Base-by-base conservation (phyloP, 1,140 invertebrate species). In the Bombus pascuorum region DNA sequence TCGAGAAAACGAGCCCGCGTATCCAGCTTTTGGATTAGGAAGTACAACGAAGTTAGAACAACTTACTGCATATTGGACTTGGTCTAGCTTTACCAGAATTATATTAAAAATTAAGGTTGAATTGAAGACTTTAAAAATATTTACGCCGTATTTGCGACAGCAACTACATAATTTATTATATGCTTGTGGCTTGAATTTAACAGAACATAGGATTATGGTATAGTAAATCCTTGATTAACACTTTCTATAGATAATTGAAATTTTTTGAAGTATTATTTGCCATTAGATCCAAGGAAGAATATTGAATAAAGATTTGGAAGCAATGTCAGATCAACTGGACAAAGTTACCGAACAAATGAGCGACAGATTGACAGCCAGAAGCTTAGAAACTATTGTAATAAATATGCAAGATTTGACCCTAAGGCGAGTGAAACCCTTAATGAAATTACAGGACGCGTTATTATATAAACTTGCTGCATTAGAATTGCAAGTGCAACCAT, bases 391-490 rank as follows among this genome's bases (percentile, higher is more conserved):
- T 39, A 95, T 96, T 28, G 96, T 96, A 2, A 94, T 96, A 72
- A 95, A 96, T 85, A 97, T 97, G 78, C 95, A 97, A 89, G 96
- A 96, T 84, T 91, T 98, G 22, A 95, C 97, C 76, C 92, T 95
- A 9, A 95, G 95, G 28, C 96, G 96, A 86, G 94, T 98, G 32
- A 96, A 97, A 89, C 96, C 96, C 32, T 92, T 98, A 77, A 97
- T 97, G 93, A 96, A 96, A 87, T 92, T 97, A 62, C 95, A 97
- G 92, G 96, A 97, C 70, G 96, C 97, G 72, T 95, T 98, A 70
- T 95, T 98, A 0, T 98, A 97, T 93, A 97, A 97, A 91, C 92
- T 98, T 86, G 97, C 97, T 1, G 96, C 97, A 32, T 90, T 98
- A 34, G 97, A 98, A 87, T 94, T 98, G 32, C 96, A 97, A 88